Evolutionary conservation across 2,888 invertebrate species (phyloP).

Genomic region (Thelaira solivaga): DNA sequence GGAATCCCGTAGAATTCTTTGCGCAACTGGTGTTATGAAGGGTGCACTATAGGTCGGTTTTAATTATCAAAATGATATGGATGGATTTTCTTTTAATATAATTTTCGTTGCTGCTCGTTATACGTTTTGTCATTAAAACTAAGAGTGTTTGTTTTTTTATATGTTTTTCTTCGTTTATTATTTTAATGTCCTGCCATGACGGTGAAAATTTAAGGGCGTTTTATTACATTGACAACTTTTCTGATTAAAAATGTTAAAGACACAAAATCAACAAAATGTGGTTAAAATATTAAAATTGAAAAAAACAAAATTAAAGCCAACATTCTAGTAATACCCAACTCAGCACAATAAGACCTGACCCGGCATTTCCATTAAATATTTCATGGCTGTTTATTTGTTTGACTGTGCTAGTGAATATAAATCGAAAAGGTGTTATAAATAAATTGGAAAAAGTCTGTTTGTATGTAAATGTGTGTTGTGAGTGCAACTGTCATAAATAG

Average conservation of each 20-base stretch:
- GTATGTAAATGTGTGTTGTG: background rate
- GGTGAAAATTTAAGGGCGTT: constrained; percentile 31
- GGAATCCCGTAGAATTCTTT: no score
- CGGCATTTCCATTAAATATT: constrained; percentile 39
- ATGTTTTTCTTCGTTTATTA: constrained; percentile 12
- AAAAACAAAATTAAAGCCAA: no score
- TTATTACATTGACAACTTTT: constrained; percentile 32
- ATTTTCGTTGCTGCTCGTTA: no score
- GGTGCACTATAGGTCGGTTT: no score
- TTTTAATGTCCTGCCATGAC: constrained; percentile 48
- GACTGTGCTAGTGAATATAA: constrained; percentile 20
- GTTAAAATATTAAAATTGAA: background rate
- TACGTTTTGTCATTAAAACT: constrained; percentile 37
- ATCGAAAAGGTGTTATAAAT: constrained; percentile 43
- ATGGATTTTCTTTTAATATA: no score
- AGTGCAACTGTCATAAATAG: no score
- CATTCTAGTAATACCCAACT: background rate
- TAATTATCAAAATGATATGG: no score
- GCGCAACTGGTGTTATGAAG: no score
- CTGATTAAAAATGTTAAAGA: constrained; percentile 28
- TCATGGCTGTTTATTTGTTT: constrained; percentile 6
- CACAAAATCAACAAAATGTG: constrained; percentile 2
- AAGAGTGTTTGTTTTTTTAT: constrained; percentile 13
- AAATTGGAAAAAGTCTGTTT: constrained; percentile 20
- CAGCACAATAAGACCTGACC: background rate